Base-by-base conservation (phyloP, 2,797 vertebrate species). In the Epinephelus coioides region DNA sequence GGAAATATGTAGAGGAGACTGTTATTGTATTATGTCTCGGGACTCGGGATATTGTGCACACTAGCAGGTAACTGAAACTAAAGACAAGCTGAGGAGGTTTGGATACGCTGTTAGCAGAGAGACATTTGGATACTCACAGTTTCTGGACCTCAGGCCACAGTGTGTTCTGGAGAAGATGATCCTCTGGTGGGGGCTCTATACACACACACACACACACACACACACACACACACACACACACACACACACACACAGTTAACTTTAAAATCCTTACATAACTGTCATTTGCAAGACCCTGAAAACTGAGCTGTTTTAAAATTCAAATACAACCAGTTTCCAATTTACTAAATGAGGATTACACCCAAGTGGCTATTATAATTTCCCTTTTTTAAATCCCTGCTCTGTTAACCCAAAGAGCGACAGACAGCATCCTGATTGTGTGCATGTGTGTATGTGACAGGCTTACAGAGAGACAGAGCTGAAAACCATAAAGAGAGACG, bases 61-160 rank as follows among this genome's bases (percentile, higher is more conserved):
- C 19, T 43, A 54, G 55, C 44, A 54, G 57, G 65, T 56, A 61
- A 70, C 8, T 30, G 11, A 77, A 57, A 55, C 61, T n/a, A 55
- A 38, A 57, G 27, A 54, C 10, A 46, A 23, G 54, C 5, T 15
- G 53, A 51, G 65, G 49, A 21, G 19, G 47, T 38, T 46, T 57
- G 49, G 34, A 34, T 43, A 14, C 0, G 9, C 64, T 51, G 66
- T 50, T 67, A 46, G 63, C 74, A 71, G 51, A 79, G 43, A 73
- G 66, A 77, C 60, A 78, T 59, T 73, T 66, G 19, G 59, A 78
- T 74, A 95, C 98, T 98, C 95, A 99, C 98, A 99, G 89, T 89
- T 99, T 99, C 90, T 99, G 98, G 88, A 98, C 95, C 94, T 99
- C 98, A 49, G 98, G 98, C 98, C 98, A 99, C 56, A 99, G 92